phyloP scores from a whole-genome alignment of 2,113 vertebrate species.

The Girardinichthys multiradiatus region DNA sequence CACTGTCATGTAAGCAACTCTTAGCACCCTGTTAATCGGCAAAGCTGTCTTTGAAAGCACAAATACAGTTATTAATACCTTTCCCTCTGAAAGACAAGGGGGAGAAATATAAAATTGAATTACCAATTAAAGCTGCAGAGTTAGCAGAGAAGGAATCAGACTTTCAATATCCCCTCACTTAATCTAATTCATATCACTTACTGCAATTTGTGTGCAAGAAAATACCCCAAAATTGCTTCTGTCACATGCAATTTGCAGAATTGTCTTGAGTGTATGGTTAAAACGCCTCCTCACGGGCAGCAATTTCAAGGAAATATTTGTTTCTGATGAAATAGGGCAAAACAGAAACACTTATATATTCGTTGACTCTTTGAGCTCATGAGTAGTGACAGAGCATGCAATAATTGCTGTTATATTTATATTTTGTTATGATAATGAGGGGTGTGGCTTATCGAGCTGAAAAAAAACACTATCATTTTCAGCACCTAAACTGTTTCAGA shows the following conservation, averaged over 20 bases:
- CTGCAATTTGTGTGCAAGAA: constrained; percentile 64
- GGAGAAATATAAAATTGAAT: constrained; percentile 52
- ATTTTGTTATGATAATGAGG: too few species aligned
- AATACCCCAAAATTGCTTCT: constrained; percentile 71
- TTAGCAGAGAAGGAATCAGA: constrained; percentile 54
- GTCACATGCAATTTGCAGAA: constrained; percentile 73
- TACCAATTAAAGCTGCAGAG: constrained; percentile 72
- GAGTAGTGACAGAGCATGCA: constrained; percentile 31
- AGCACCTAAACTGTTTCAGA: too few species aligned
- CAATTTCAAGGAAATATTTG: constrained; percentile 52
- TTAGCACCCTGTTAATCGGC: neutral
- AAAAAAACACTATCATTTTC: too few species aligned
- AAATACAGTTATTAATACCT: constrained; percentile 35
- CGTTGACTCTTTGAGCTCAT: constrained; percentile 31
- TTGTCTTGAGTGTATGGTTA: constrained; percentile 55
- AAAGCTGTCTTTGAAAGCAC: constrained; percentile 6
- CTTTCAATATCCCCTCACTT: constrained; percentile 56
- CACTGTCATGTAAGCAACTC: neutral
- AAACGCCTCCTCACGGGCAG: constrained; percentile 47
- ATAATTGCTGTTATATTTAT: constrained; percentile 54
- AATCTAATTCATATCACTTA: constrained; percentile 70
- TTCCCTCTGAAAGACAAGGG: constrained; percentile 4
- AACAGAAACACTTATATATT: constrained; percentile 43
- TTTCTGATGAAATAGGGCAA: constrained; percentile 51
- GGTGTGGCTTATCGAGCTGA: too few species aligned